Evolutionary conservation across 30 jellyfish, hydroid and myxozoan genomes (phyloP), one percentile per base, ranked within the genome.

Genomic region (Turritopsis dohrnii): DNA sequence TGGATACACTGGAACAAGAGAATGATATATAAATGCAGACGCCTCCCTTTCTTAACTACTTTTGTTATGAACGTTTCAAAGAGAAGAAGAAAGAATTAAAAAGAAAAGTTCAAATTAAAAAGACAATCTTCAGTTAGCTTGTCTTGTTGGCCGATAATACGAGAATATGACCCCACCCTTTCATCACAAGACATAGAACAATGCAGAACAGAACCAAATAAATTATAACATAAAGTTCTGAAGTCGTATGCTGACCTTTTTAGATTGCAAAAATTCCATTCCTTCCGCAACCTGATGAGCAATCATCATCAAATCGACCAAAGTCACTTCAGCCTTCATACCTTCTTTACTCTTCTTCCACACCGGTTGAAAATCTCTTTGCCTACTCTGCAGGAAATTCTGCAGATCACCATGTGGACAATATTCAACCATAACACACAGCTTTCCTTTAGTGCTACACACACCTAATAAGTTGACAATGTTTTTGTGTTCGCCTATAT

Each of bases 401-500:
- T 85, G 84, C 53, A 91, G 71, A 76, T 79, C 90, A 19, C 97
- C 97, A 52, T 83, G 80, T 9, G 84, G 92, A 52, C 97, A 91
- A 74, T 87, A 91, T 31, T 91, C 97, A 17, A 91, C 84, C 7
- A 91, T 91, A 9, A 91, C 94, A 54, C 86, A 81, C 18, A 91
- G 88, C 28, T 81, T 91, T 53, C 97, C 96, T 66, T 83, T 54
- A 30, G 60, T 74, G 8, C 94, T 91, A 83, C 97, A 91, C 5
- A 96, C 97, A 21, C 97, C 97, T 3, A 91, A 88, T 53, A 91
- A 53, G 84, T 87, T 91, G 52, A 91, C 97, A 16, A 91, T 86
- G 79, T 91, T 91, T 76, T 87, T 88, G 81, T 91, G 97, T 66
- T 87, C 92, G 29, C 97, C 97, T 25, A 91, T 65, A 79, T 87